Evolutionary conservation across 2,113 vertebrate species (phyloP), one percentile per base, ranked within the genome.

Genomic region (Halcyon senegalensis): DNA sequence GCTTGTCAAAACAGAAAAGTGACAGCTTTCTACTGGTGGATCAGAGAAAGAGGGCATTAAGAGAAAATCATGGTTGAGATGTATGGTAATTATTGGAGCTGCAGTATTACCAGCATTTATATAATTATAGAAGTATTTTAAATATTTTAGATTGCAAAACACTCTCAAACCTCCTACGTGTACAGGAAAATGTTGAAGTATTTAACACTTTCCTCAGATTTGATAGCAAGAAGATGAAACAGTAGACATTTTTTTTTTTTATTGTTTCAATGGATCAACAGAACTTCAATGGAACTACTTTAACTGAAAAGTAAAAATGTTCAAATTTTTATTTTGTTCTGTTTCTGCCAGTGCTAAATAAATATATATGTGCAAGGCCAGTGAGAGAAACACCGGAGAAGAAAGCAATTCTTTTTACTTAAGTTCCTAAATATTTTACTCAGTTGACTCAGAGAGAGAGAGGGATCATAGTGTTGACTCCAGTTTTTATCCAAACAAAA

Each of bases 111-210:
- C 44, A 62, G 28, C 41, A 74, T 74, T 62, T 88, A 44, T 70
- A 39, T 62, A 2, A 28, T 44, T 74, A 59, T 39, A 56, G 10
- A 94, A 77, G 12, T 56, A 50, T 50, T 59, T 59, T 53, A 91
- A 69, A 51, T 58, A 78, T 69, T 94, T 77, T 83, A 85, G 88
- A 90, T 31, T 63, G 35, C 35, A 93, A 62, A 83, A 46, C 59
- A n/a, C 31, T 59, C 58, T 67, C 87, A 78, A 79, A 66, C 13
- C 33, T 23, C 30, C 27, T n/a, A 68, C 74, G 37, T 13, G 16
- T 64, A 70, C 31, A 72, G 46, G 43, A 85, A 78, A 82, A 89
- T 11, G 30, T 2, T 82, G 16, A 90, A 63, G 10, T 59, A 84
- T 31, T 77, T 55, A 84, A 53, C 30, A 46, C 46, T 82, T 78